These are phyloP conservation scores for Astatotilapia flaviijosephi DNA, from an alignment of 2,113 vertebrate species.

Conservation along the genomic window DNA sequence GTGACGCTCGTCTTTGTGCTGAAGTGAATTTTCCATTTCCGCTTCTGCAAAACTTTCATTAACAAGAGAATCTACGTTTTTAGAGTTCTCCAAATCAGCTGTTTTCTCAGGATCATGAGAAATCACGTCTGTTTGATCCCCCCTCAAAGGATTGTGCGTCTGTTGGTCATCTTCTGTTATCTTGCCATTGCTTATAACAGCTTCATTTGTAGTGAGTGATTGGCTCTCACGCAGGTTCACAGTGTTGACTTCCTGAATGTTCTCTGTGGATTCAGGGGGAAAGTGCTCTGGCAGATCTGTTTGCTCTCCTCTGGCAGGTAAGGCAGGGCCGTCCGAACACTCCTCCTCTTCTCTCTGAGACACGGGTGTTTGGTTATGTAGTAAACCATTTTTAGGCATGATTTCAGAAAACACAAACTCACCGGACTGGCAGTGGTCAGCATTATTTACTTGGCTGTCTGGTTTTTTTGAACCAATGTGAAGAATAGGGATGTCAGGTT, in stretches of 20 bases:
- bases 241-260: conserved; percentile 6
- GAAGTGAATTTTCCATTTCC: neutral
- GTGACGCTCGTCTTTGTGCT: neutral
- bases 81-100: neutral
- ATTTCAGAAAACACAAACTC: conserved; percentile 67
- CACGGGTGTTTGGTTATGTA: conserved; percentile 54
- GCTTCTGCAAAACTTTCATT: neutral
- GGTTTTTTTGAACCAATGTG: conserved; percentile 67
- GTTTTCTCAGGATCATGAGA: neutral
- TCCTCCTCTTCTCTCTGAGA: conserved; percentile 51
- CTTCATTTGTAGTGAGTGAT: neutral
- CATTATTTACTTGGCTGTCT: conserved; percentile 24
- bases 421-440: conserved; percentile 39
- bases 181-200: conserved; percentile 29
- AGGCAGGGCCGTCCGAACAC: conserved; percentile 49
- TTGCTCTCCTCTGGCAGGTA: conserved; percentile 60
- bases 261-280: neutral
- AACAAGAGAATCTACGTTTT: neutral
- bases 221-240: conserved; percentile 19
- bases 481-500: conserved; percentile 72
- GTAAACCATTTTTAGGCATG: conserved; percentile 66
- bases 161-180: conserved; percentile 15
- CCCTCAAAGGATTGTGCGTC: neutral
- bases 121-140: neutral
- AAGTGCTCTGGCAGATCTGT: conserved; percentile 10